Base-by-base conservation (phyloP, 2,113 vertebrate genomes). In the Conger conger region DNA sequence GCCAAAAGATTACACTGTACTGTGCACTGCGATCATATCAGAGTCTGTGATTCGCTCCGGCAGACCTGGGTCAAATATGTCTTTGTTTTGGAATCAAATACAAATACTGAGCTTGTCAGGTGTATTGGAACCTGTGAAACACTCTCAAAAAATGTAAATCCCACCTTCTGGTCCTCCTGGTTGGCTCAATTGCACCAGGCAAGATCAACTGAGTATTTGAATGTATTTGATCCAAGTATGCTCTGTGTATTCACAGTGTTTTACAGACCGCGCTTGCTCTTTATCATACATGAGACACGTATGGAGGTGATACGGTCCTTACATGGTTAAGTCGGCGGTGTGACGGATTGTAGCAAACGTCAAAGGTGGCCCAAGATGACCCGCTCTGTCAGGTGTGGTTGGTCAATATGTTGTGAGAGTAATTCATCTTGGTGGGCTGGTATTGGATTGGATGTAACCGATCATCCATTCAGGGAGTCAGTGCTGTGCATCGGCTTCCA, bases 401-500 rank as follows among this genome's bases (percentile, higher is more conserved):
- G 57, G 57, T 63, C 27, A 13, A 33, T 73, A 13, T 88, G 87
- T 90, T 87, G 86, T 27, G 82, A 42, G 73, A 83, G 35, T 76
- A 53, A 91, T 89, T 89, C 84, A 90, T 92, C 81, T 78, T 33
- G 76, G 82, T 60, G 81, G 81, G 79, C 54, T 79, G 80, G 45
- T 84, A 84, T 84, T 88, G 36, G 85, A 88, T 27, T 54, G 84
- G 76, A 85, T 85, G 36, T 77, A n/a, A n/a, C n/a, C n/a, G 86
- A 81, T 81, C 76, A 78, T 82, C 86, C 81, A 30, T 42, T 38
- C 33, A 79, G 36, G 35, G 78, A 83, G 78, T 83, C 16, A 40
- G 88, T 85, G 30, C 33, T 16, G 37, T 82, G 82, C 86, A 91
- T 92, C 89, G 87, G 89, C 88, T 90, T 84, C 11, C 80, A 87